Percentiles rank a stretch among this genome's conserved stretches.
Evolutionary conservation across 2,888 invertebrate species (phyloP).

Genomic region (Alcis repandata): DNA sequence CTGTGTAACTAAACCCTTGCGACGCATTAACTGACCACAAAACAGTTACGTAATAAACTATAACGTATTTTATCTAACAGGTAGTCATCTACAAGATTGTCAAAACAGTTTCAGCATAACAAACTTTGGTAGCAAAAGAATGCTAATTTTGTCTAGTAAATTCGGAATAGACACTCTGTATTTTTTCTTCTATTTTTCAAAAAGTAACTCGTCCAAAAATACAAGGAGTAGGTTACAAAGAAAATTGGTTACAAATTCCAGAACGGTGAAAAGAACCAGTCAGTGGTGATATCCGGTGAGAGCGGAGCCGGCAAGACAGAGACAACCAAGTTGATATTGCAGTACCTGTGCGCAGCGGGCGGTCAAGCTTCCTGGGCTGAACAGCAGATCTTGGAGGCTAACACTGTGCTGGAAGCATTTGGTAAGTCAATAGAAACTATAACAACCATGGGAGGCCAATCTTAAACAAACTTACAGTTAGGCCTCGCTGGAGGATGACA

Average conservation of each 20-base stretch:
- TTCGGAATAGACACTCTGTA: too few relatives aligned
- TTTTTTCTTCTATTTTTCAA: too few relatives aligned
- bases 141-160: not conserved
- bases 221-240: not conserved
- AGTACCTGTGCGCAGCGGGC: conserved; percentile 96
- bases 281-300: conserved; percentile 96
- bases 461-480: not conserved
- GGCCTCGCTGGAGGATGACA: too few relatives aligned
- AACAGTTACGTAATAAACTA: not conserved
- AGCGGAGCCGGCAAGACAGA: conserved; percentile 98
- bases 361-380: conserved; percentile 94
- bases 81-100: conserved; percentile 4
- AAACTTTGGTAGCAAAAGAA: not conserved
- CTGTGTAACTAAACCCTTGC: conserved; percentile 14
- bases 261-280: conserved; percentile 88
- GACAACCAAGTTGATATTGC: conserved; percentile 96
- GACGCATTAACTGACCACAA: conserved; percentile 12
- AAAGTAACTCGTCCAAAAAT: too few relatives aligned
- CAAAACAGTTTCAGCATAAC: not conserved
- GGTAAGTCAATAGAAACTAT: conserved; percentile 85
- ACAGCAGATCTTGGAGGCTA: conserved; percentile 97
- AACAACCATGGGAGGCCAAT: too few relatives aligned
- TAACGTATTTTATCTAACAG: not conserved
- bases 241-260: conserved; percentile 45
- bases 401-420: conserved; percentile 96